Base-by-base conservation (phyloP, 35 echinoderm and acorn worm genomes). In the Eucidaris tribuloides region DNA sequence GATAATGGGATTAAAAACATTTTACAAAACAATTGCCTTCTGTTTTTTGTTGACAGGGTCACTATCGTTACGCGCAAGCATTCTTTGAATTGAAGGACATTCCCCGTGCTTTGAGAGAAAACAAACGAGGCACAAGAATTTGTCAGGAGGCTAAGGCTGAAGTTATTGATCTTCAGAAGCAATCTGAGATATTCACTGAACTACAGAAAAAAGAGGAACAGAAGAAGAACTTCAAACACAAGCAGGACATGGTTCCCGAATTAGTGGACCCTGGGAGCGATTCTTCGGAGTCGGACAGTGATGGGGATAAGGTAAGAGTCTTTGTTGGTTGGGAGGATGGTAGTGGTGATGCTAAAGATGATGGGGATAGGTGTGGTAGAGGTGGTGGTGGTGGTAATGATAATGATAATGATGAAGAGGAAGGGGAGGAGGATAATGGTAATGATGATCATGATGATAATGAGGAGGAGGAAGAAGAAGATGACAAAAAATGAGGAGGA, bases 51-150 rank as follows among this genome's bases (percentile, higher is more conserved):
- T 32, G 11, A 3, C 33, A 93, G 88, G 92, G 71, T 34, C 84
- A 87, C 41, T 91, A 96, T 43, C 84, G 92, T 35, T 91, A 82
- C 50, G 83, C 82, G 28, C 88, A 96, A 56, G 82, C 88, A 9
- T 80, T 90, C n/a, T 96, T 71, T 84, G 87, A 96, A 32, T 45
- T 96, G 52, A 62, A 83, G 17, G 79, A 66, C 50, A 35, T 83
- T 37, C 56, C 90, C 28, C 65, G 76, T 42, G 92, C 92, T 3
- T 39, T 81, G 36, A 18, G 35, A 20, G 88, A 81, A 31, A 96
- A 96, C 58, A 25, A 42, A 17, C 3, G 42, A 9, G 92, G 82
- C 1, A 46, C 70, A 34, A 33, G 15, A 24, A 28, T 82, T 24
- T 92, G 84, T 37, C 55, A 56, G 15, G 22, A 45, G 1, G 15